phyloP scores from a whole-genome alignment of 2,797 vertebrate species.

The Buphagus erythrorhynchus region DNA sequence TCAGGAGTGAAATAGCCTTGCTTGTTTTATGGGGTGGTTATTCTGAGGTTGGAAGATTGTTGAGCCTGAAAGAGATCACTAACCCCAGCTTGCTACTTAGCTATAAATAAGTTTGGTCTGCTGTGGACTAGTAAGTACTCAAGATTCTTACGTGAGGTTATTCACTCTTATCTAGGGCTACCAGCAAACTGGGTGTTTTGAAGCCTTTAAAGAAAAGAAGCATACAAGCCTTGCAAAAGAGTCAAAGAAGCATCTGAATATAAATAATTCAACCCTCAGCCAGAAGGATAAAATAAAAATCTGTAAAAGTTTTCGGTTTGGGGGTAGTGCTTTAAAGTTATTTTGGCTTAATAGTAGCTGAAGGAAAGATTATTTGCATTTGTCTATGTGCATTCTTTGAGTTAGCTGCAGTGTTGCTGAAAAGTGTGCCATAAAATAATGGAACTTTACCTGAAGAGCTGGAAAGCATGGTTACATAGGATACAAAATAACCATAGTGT shows the following conservation, averaged over 20 bases:
- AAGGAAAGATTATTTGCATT: not conserved
- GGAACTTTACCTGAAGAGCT: not conserved
- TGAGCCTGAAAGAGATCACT: constrained; percentile 60
- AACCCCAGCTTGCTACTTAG: constrained; percentile 53
- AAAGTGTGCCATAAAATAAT: not conserved
- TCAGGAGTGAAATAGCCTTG: constrained; percentile 24
- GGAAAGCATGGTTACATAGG: not conserved
- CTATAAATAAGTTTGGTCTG: constrained; percentile 61
- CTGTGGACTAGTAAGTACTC: constrained; percentile 31
- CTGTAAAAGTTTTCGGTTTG: not conserved
- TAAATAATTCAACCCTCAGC: not conserved
- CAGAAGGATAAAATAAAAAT: not conserved
- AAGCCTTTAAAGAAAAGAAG: not conserved
- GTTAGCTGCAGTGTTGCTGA: not conserved
- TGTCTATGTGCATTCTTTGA: not conserved
- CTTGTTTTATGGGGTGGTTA: constrained; percentile 54
- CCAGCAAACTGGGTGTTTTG: not conserved
- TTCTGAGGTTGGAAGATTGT: constrained; percentile 61
- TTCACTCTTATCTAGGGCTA: constrained; percentile 32
- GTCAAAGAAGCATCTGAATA: not conserved
- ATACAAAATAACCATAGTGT: not conserved
- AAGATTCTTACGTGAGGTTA: constrained; percentile 20
- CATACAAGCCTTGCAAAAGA: not conserved
- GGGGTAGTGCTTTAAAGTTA: not conserved
- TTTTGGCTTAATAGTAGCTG: not conserved